These are phyloP conservation scores for Hyposoter dolosus DNA, from an alignment of 2,888 invertebrate genomes.

Conservation along the genomic window DNA sequence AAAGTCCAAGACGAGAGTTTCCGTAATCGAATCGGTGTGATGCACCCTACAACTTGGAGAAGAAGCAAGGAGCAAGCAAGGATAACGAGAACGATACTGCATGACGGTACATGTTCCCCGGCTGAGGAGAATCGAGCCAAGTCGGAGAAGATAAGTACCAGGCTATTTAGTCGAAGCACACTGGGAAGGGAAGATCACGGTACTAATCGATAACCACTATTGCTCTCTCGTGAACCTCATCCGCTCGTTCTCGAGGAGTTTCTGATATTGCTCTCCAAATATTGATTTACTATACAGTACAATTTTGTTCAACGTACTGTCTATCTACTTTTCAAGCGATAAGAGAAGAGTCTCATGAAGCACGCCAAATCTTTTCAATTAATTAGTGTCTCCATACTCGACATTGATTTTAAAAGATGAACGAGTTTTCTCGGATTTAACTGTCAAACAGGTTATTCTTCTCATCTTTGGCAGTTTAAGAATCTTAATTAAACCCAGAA, in stretches of 20 bases:
- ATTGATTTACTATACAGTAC: neutral
- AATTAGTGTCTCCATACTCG: too few relatives aligned
- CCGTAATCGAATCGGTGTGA: constrained; percentile 63
- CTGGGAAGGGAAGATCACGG: constrained; percentile 30
- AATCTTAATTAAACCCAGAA: too few relatives aligned
- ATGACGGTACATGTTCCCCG: constrained; percentile 7
- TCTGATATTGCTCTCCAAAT: neutral
- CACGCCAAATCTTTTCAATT: neutral
- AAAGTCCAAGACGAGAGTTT: constrained; percentile 62
- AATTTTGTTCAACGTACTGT: neutral
- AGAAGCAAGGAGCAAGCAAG: neutral
- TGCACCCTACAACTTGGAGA: constrained; percentile 34
- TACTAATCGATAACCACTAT: constrained; percentile 62
- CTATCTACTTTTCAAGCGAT: neutral
- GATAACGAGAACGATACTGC: constrained; percentile 39
- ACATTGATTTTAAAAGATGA: too few relatives aligned
- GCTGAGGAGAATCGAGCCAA: constrained; percentile 39
- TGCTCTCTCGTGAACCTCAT: constrained; percentile 22
- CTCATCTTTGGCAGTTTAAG: too few relatives aligned
- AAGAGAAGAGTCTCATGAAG: neutral
- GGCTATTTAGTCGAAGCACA: constrained; percentile 50
- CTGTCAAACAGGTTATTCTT: too few relatives aligned
- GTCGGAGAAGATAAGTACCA: constrained; percentile 43
- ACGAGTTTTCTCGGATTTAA: too few relatives aligned
- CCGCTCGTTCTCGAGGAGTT: neutral